Conservation (phyloP, 2,113 vertebrate genomes). For the Chinchilla lanigera region DNA sequence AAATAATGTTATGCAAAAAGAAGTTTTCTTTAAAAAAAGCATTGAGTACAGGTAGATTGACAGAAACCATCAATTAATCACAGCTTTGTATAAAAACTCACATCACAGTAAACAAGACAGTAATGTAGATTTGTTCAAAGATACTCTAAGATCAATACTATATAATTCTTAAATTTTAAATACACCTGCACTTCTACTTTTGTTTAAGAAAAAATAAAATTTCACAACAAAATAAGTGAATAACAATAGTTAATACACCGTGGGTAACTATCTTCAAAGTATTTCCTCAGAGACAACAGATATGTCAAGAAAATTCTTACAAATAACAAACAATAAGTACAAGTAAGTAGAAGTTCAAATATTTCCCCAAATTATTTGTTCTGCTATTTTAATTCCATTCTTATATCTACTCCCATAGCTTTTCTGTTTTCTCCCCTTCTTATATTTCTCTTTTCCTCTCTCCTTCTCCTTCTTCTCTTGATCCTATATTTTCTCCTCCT, state of each 20-base stretch:
- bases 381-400: no score
- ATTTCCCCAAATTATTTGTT: no score
- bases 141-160: not conserved
- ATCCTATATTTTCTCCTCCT: no score
- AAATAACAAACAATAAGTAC: not conserved
- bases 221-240: no score
- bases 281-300: not conserved
- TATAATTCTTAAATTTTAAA: not conserved
- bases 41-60: not conserved
- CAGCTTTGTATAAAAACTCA: not conserved
- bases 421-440: not conserved
- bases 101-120: not conserved
- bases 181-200: not conserved
- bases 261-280: not conserved
- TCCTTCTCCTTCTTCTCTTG: not conserved
- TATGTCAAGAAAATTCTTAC: not conserved
- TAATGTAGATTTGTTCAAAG: not conserved
- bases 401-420: not conserved
- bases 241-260: not conserved
- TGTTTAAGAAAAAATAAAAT: no score
- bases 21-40: no score
- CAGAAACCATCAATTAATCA: not conserved
- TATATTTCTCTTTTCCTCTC: not conserved
- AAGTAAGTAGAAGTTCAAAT: no score
- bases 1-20: not conserved